Percentiles rank a stretch among this genome's conserved stretches.
Evolutionary conservation across 2,888 invertebrate genomes (phyloP).

Genomic region (Lepidocyrtinus sp.): DNA sequence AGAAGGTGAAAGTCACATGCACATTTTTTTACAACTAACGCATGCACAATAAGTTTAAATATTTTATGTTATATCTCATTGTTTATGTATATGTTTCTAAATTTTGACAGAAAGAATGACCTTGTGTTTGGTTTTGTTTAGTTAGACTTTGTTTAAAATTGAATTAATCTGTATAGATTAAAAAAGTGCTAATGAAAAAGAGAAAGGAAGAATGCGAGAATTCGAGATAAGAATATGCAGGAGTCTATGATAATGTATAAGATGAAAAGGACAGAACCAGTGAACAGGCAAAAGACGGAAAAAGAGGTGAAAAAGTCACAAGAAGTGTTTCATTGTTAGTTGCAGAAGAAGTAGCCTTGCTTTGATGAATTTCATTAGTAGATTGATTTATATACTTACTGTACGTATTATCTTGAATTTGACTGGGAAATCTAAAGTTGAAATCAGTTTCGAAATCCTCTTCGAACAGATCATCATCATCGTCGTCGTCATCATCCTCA

Average conservation of each 20-base stretch:
- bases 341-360: background rate
- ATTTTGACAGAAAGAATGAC: too few species aligned
- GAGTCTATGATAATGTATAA: background rate
- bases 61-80: too few species aligned
- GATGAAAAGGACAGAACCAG: background rate
- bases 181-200: background rate
- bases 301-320: background rate
- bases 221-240: background rate
- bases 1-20: too few species aligned
- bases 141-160: too few species aligned
- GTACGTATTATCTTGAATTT: slow-evolving; percentile 69
- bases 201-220: background rate
- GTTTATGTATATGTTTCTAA: too few species aligned
- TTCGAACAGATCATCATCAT: slow-evolving; percentile 68
- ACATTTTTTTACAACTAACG: too few species aligned
- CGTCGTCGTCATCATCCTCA: slow-evolving; percentile 65
- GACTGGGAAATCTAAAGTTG: slow-evolving; percentile 68
- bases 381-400: slow-evolving; percentile 63
- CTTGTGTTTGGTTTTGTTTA: too few species aligned
- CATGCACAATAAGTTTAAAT: too few species aligned
- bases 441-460: slow-evolving; percentile 70
- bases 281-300: background rate
- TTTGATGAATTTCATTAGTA: background rate
- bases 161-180: too few species aligned
- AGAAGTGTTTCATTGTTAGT: slow-evolving; percentile 11